Evolutionary conservation across 2,113 vertebrate genomes (phyloP).

Genomic region (Salvelinus sp.): DNA sequence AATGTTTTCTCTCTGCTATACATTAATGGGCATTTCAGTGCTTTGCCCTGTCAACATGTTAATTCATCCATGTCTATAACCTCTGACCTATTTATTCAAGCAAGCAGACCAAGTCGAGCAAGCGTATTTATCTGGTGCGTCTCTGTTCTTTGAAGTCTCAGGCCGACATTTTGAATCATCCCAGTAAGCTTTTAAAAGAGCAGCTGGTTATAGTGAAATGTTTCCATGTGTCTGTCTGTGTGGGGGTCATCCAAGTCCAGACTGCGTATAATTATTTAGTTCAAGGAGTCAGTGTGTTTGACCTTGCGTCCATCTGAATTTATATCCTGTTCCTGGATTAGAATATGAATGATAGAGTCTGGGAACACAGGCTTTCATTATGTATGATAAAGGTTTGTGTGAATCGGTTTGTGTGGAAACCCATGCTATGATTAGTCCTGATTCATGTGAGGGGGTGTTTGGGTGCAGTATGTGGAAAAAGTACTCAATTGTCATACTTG

Average conservation of each 20-base stretch:
- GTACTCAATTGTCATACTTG: no score
- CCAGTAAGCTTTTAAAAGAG: not conserved
- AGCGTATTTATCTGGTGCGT: not conserved
- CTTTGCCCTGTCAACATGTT: no score
- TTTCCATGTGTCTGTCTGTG: constrained; percentile 17
- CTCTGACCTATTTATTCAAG: constrained; percentile 11
- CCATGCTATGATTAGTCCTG: not conserved
- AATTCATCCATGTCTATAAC: no score
- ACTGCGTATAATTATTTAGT: not conserved
- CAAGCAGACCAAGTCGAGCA: not conserved
- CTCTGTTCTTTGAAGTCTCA: constrained; percentile 33
- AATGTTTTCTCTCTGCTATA: no score
- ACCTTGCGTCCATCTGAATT: not conserved
- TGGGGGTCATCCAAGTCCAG: not conserved
- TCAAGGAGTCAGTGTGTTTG: not conserved
- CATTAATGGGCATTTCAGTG: no score
- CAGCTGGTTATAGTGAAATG: constrained; percentile 18
- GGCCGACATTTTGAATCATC: constrained; percentile 9
- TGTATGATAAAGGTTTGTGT: not conserved
- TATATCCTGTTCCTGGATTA: not conserved
- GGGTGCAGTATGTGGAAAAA: not conserved
- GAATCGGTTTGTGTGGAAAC: not conserved
- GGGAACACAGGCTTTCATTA: not conserved
- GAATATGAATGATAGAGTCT: no score
- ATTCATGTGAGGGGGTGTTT: not conserved